phyloP scores from a whole-genome alignment of 2,797 vertebrate genomes.

The Phataginus tetradactyla region DNA sequence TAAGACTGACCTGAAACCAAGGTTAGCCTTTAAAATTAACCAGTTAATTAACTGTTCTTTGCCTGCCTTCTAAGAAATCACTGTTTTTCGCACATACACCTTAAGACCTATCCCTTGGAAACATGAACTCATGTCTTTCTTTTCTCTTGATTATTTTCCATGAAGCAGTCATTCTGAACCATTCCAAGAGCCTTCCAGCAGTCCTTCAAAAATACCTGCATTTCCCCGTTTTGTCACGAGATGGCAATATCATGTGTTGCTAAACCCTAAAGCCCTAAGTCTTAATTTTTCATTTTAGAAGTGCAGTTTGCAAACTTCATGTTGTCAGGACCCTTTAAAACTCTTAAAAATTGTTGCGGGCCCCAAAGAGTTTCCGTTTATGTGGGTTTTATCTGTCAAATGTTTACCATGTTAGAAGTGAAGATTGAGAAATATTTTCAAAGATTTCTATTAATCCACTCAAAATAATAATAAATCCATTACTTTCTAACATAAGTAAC shows the following conservation, averaged over 20 bases:
- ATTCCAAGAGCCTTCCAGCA: background rate
- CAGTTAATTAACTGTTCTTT: background rate
- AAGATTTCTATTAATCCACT: slow-evolving; percentile 15
- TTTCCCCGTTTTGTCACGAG: slow-evolving; percentile 69
- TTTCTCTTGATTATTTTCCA: slow-evolving; percentile 49
- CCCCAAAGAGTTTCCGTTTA: slow-evolving; percentile 11
- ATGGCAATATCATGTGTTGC: slow-evolving; percentile 67
- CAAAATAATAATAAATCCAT: slow-evolving; percentile 48
- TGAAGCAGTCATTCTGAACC: slow-evolving; percentile 20
- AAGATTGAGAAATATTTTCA: background rate
- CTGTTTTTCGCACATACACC: background rate
- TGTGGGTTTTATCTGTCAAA: background rate
- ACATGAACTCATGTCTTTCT: slow-evolving; percentile 11
- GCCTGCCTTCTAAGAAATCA: slow-evolving; percentile 39
- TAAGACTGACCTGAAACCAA: background rate
- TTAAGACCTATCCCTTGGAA: slow-evolving; percentile 21
- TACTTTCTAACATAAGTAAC: background rate
- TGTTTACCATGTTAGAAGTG: background rate
- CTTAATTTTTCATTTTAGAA: slow-evolving; percentile 14
- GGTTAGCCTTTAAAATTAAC: background rate
- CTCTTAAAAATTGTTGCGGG: background rate
- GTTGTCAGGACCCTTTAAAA: background rate
- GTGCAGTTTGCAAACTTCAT: background rate
- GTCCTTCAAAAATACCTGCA: slow-evolving; percentile 61
- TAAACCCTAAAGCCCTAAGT: slow-evolving; percentile 20